Evolutionary conservation across 2,888 invertebrate species (phyloP), one percentile per base, ranked within the genome.

Genomic region (Amphimallon solstitiale): DNA sequence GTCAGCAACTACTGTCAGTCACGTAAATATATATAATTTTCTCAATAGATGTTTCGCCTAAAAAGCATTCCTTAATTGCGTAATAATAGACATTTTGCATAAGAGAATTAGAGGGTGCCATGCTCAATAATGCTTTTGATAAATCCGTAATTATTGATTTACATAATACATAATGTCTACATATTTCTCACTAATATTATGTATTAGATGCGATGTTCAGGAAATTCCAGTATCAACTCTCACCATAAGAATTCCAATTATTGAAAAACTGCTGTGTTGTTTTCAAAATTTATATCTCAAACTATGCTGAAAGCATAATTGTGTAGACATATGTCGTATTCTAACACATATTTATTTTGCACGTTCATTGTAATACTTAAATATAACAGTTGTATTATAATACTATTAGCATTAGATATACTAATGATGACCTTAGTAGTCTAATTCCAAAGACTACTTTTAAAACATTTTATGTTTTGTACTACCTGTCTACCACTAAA

Each of bases 121-220:
- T 21, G 7, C 10, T 9, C n/a, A 46, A 46, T 46, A 15, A 15
- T 19, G n/a, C 19, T 46, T 19, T 46, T 46, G 19, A 19, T 15
- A 46, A 19, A 19, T 46, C 10, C 9, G 15, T 46, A 46, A 46
- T 19, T 46, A 21, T n/a, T 19, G 46, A 46, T 21, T 46, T 19
- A 46, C 21, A 10, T 46, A 46, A 46, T 15, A 15, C 17, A 17
- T 46, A 15, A 46, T 46, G 17, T 46, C 17, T 46, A 21, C 46
- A 19, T 15, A 46, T 21, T 46, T 19, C 46, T 46, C 5, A 46
- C 46, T 46, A 46, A 46, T 46, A 46, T 46, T 19, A 46, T 46
- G 9, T 46, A 46, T n/a, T 46, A 19, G 21, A 21, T 19, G 46
- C 46, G 46, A 15, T 21, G 21, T 46, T 46, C 46, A 46, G 46